Conservation (phyloP, 2,113 vertebrate genomes). For the Plecturocebus donacophilus region DNA sequence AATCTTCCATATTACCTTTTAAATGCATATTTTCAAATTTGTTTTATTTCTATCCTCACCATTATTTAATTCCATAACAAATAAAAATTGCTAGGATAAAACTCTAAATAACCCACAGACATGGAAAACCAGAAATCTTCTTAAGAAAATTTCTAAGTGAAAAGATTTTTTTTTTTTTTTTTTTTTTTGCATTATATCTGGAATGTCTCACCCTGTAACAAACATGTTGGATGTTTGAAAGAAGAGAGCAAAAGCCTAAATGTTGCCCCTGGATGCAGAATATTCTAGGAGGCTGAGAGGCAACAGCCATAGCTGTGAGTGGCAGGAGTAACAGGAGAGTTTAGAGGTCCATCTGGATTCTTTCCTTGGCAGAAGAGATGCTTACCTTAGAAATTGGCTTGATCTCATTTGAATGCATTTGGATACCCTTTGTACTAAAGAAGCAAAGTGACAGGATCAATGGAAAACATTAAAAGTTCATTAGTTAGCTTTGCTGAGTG, state of each 20-base stretch:
- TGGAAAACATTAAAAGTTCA: not conserved
- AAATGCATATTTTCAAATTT: not conserved
- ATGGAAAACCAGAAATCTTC: not conserved
- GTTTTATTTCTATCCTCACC: not conserved
- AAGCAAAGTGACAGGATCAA: not conserved
- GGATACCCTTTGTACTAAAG: not conserved
- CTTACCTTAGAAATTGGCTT: not conserved
- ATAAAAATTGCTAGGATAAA: not conserved
- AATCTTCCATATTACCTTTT: not conserved
- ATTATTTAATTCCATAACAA: not conserved
- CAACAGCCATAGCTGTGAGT: accelerated
- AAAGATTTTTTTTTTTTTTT: not conserved
- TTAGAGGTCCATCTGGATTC: not conserved
- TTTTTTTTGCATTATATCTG: not conserved
- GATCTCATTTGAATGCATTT: not conserved
- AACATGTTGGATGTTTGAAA: not conserved
- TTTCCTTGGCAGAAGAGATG: not conserved
- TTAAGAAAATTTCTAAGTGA: not conserved
- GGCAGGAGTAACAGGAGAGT: not conserved
- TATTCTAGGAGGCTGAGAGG: not conserved
- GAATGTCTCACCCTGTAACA: not conserved
- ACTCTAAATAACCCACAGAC: not conserved
- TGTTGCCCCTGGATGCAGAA: not conserved
- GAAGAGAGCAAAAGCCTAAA: not conserved
- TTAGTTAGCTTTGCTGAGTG: not conserved